A percentile compares a stretch with the other conserved stretches of the same genome.
These are phyloP conservation scores for Maconellicoccus hirsutus DNA, from an alignment of 1,140 invertebrate genomes.

Conservation along the genomic window DNA sequence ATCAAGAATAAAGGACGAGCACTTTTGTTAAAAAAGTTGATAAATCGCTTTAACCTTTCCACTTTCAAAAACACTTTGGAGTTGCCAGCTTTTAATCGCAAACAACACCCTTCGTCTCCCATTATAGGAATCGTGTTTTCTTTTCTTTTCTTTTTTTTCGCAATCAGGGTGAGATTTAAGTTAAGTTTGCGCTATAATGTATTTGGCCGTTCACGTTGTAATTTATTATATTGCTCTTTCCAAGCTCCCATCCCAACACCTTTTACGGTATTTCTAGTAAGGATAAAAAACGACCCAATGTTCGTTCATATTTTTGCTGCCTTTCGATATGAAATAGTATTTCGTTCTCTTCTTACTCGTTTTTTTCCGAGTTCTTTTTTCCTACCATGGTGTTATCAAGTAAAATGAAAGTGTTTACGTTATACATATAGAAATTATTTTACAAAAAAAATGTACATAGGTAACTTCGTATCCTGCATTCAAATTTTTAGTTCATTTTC, in stretches of 20 bases:
- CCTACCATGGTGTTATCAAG: background rate
- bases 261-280: background rate
- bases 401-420: background rate
- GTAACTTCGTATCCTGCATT: no score
- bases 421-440: background rate
- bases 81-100: slow-evolving; percentile 19
- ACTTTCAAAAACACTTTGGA: slow-evolving; percentile 13
- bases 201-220: slow-evolving; percentile 8
- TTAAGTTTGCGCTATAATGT: slow-evolving; percentile 17
- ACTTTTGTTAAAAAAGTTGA: slow-evolving; percentile 21
- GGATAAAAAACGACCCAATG: background rate
- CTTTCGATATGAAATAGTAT: background rate
- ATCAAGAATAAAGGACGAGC: background rate
- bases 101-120: slow-evolving; percentile 20
- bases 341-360: background rate
- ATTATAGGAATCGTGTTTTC: slow-evolving; percentile 21
- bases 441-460: no score
- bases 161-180: slow-evolving; percentile 16
- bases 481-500: no score
- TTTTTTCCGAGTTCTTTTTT: background rate
- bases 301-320: background rate
- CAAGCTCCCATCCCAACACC: background rate
- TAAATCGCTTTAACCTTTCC: slow-evolving; percentile 14
- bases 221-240: slow-evolving; percentile 20
- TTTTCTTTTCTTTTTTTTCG: slow-evolving; percentile 11